Evolutionary conservation across 2,113 vertebrate species (phyloP), one percentile per base, ranked within the genome.

Genomic region (Lophius piscatorius): DNA sequence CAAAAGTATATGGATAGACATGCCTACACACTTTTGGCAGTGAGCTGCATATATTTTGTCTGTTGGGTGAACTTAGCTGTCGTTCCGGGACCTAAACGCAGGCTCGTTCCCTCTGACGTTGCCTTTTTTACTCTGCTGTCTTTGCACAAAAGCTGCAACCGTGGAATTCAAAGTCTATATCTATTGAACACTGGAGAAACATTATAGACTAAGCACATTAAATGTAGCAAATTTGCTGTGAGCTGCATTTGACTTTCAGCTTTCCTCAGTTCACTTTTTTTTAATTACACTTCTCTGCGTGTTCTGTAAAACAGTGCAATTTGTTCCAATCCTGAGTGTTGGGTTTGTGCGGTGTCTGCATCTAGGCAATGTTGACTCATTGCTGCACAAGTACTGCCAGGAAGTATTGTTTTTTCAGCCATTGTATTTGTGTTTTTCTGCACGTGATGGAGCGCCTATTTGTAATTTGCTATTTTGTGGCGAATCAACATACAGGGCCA

Each of bases 131-230:
- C 2, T 60, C 7, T 22, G 8, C 22, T 35, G 14, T 54, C 10
- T 42, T 42, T 24, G 22, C 49, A 67, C 62, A 62, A n/a, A 38
- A 34, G 39, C 40, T 55, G 56, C 26, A 64, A 36, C 38, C n/a
- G 24, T 36, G 4, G 10, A 51, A 66, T 50, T 36, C n/a, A 23
- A 39, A 48, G 44, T 64, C 70, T 47, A 64, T 66, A 67, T 54
- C 57, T 33, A 66, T n/a, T 62, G 51, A 68, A 29, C 48, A 52
- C 34, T 18, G 21, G 18, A 54, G 51, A 13, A 50, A 56, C 18
- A 66, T 29, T 65, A 56, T 34, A 60, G 22, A 60, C 40, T 63
- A 76, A 63, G 44, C 62, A 59, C 33, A 63, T 74, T 74, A 49
- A 65, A 65, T 17, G 2, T 22, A 24, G 47, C 39, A 63, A 59